phyloP scores from a whole-genome alignment of 2,113 vertebrate genomes.

The Daubentonia madagascariensis region DNA sequence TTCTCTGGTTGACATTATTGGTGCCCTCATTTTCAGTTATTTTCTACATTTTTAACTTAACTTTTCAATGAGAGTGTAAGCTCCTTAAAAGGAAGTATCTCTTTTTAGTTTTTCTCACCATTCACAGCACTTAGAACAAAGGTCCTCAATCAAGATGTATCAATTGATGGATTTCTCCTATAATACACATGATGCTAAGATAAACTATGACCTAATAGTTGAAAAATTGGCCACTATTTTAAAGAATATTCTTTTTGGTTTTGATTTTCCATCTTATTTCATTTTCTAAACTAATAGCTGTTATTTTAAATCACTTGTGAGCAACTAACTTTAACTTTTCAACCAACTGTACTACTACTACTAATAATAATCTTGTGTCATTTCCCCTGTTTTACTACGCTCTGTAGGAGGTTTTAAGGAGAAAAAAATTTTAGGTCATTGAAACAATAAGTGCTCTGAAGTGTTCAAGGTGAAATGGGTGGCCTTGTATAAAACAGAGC shows the following conservation, averaged over 20 bases:
- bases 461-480: neutral
- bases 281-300: neutral
- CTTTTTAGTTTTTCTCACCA: neutral
- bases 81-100: neutral
- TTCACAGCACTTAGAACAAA: neutral
- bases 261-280: neutral
- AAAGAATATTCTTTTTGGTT: neutral
- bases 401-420: neutral
- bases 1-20: neutral
- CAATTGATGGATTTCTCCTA: neutral
- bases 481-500: too few species aligned
- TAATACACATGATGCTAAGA: neutral
- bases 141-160: neutral
- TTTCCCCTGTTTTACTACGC: neutral
- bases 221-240: neutral
- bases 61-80: neutral
- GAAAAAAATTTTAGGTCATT: neutral
- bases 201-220: neutral
- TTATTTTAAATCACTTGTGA: neutral
- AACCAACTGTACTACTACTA: neutral
- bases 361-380: neutral
- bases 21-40: neutral
- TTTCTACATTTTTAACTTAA: neutral
- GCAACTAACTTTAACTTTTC: neutral
- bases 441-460: neutral